Evolutionary conservation across 2,888 invertebrate species (phyloP).

Genomic region (Cerastoderma edule): DNA sequence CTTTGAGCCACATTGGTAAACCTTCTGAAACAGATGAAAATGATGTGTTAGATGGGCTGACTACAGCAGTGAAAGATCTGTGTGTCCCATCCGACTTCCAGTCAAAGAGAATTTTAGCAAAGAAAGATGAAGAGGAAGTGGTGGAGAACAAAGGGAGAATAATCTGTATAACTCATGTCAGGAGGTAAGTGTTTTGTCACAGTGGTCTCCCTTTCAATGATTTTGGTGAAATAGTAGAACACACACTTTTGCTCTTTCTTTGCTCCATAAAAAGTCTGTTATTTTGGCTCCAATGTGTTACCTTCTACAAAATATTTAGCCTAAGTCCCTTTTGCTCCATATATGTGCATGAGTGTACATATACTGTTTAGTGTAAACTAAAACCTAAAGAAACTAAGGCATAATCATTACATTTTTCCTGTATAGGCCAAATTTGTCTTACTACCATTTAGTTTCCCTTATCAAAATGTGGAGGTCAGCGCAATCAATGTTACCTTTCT

Average conservation of each 20-base stretch:
- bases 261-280: too few relatives aligned
- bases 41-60: conserved; percentile 91
- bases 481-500: too few relatives aligned
- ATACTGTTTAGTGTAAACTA: too few relatives aligned
- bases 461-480: too few relatives aligned
- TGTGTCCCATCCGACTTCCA: conserved; percentile 93
- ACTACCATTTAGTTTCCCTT: too few relatives aligned
- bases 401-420: too few relatives aligned
- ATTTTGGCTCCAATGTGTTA: too few relatives aligned
- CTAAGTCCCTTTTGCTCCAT: too few relatives aligned
- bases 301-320: too few relatives aligned
- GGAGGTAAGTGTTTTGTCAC: conserved; percentile 82
- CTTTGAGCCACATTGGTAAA: conserved; percentile 92
- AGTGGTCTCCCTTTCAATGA: conserved; percentile 6
- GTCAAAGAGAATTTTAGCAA: conserved; percentile 86
- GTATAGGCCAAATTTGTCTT: too few relatives aligned
- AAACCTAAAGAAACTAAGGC: too few relatives aligned
- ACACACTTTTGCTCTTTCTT: not conserved
- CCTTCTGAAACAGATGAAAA: conserved; percentile 83
- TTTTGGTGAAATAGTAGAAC: not conserved
- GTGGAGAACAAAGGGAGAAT: conserved; percentile 90
- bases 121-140: conserved; percentile 82
- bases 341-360: too few relatives aligned
- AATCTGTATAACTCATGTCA: conserved; percentile 94
- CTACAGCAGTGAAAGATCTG: conserved; percentile 93